phyloP scores from a whole-genome alignment of 1,140 invertebrate species.

The Triops longicaudatus region DNA sequence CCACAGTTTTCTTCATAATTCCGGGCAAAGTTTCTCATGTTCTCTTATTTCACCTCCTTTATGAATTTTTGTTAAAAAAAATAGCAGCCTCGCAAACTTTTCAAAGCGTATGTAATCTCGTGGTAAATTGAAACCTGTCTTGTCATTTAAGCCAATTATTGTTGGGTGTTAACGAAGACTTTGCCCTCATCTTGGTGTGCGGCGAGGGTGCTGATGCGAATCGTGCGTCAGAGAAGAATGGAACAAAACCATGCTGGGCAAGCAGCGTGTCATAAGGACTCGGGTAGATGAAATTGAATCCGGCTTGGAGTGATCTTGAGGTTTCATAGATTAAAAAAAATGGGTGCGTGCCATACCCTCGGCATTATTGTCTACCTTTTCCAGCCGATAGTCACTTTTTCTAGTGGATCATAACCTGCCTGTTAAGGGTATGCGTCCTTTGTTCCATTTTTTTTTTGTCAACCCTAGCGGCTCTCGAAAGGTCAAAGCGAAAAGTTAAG shows the following conservation, averaged over 20 bases:
- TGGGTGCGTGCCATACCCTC: constrained; percentile 1
- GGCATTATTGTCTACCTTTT: not conserved
- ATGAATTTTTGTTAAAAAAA: too few species aligned
- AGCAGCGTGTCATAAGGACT: too few species aligned
- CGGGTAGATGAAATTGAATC: not conserved
- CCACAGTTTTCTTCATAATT: too few species aligned
- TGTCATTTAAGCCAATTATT: not conserved
- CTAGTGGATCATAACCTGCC: not conserved
- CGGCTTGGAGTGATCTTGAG: not conserved
- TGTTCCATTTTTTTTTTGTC: not conserved
- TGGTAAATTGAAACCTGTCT: not conserved
- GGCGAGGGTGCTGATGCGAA: not conserved
- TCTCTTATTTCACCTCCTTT: too few species aligned
- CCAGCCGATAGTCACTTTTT: constrained; percentile 2
- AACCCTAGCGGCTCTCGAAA: not conserved
- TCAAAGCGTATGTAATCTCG: not conserved
- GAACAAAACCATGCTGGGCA: too few species aligned
- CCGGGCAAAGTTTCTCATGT: too few species aligned
- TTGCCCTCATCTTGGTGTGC: not conserved
- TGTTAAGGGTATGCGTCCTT: not conserved
- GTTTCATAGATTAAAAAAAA: not conserved
- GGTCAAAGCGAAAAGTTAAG: not conserved
- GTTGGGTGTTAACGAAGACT: not conserved
- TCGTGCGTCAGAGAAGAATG: not conserved
- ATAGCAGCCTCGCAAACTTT: too few species aligned